Base-by-base conservation (phyloP, 2,113 vertebrate species). In the Octodon degus region DNA sequence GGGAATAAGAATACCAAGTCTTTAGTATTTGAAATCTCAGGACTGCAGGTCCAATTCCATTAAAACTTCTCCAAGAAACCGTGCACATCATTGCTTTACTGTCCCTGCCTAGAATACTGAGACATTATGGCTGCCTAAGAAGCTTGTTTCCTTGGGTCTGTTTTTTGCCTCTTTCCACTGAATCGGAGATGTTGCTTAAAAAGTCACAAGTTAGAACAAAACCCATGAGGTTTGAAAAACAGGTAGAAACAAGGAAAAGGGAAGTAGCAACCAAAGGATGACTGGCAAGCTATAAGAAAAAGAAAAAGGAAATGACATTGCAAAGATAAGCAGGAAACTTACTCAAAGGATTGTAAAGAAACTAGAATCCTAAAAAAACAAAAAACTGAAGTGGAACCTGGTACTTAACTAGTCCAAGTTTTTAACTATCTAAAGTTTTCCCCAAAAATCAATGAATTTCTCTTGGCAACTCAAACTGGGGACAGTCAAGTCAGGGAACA, bases 271-370 rank as follows among this genome's bases (percentile, higher is more conserved):
- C 91, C 96, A 96, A 95, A 40, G 67, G 88, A 83, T 86, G 90
- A 85, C 94, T 86, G n/a, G 79, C 60, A 94, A 91, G 80, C 86
- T 93, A 10, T 67, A 55, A 85, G 9, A 68, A 16, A 47, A 70
- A 55, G 89, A 79, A 40, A 91, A 94, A 96, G 98, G 97, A 98
- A 98, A 96, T 97, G 8, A 96, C 1, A 82, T 63, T 86, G 86
- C 1, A 5, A 97, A 82, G 17, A 63, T 0, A 68, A 84, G 53
- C 82, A 96, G 93, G 94, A 96, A 92, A 96, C 95, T 53, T 91
- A 97, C 91, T 98, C 95, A 86, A 72, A 32, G 30, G 58, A 37
- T 34, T 85, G 50, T 68, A 89, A 95, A 65, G 63, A 91, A 93
- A 87, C 53, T 55, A 34, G 27, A 91, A 47, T 84, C 60, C 47